Percentiles rank a stretch among this genome's conserved stretches.
Conservation (phyloP, 2,888 invertebrate genomes). For the Crepidodera aurea region DNA sequence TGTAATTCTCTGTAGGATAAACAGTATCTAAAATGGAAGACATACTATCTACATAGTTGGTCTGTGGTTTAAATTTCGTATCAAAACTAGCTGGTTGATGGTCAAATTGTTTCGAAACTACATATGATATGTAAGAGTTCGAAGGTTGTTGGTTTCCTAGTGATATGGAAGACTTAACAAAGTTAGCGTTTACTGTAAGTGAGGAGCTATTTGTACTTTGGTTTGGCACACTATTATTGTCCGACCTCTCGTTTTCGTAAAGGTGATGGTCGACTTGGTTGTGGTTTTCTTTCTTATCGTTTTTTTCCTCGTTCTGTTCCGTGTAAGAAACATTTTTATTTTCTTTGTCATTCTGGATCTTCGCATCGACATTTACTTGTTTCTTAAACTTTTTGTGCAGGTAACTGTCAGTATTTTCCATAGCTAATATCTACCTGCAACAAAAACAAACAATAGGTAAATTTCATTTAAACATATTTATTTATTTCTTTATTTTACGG, state of each 20-base stretch:
- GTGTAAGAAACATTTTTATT: conserved; percentile 48
- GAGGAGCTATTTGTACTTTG: conserved; percentile 56
- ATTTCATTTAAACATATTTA: not conserved
- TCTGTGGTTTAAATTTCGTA: conserved; percentile 51
- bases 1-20: conserved; percentile 45
- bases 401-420: conserved; percentile 69
- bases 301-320: conserved; percentile 54
- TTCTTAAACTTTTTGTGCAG: conserved; percentile 94
- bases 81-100: conserved; percentile 54
- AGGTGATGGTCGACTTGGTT: conserved; percentile 40
- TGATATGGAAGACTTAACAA: conserved; percentile 61
- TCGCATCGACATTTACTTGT: conserved; percentile 70
- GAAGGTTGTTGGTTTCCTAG: conserved; percentile 52
- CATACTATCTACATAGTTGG: conserved; percentile 49
- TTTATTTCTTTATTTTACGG: not conserved
- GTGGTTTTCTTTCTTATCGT: conserved; percentile 38
- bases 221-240: conserved; percentile 57
- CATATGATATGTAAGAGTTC: conserved; percentile 59
- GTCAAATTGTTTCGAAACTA: conserved; percentile 51
- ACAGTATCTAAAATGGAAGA: conserved; percentile 57
- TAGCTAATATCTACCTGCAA: conserved; percentile 48
- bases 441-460: conserved; percentile 12
- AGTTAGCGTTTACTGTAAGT: conserved; percentile 43
- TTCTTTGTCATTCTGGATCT: conserved; percentile 49
- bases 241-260: conserved; percentile 36